A percentile compares a stretch with the other conserved stretches of the same genome.
These are phyloP conservation scores for Spodoptera litura DNA, from an alignment of 1,140 invertebrate genomes.

Conservation along the genomic window DNA sequence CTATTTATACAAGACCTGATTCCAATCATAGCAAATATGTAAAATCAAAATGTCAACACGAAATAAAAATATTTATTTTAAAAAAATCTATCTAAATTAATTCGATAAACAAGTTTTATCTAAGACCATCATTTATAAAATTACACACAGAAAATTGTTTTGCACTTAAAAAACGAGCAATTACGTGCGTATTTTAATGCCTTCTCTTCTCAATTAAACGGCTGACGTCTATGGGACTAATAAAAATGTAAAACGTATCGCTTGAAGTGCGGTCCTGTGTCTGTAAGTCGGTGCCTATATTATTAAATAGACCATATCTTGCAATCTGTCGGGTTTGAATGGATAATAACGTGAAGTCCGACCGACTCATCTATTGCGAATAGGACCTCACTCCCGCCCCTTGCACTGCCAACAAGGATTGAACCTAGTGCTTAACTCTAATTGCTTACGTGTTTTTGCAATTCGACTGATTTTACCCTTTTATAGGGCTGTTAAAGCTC, in stretches of 20 bases:
- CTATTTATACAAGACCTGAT: slow-evolving; percentile 11
- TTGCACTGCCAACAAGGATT: slow-evolving; percentile 60
- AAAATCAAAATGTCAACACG: neutral
- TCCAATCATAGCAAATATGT: neutral
- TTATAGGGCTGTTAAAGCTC: slow-evolving; percentile 51
- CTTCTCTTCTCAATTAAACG: slow-evolving; percentile 15
- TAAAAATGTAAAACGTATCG: slow-evolving; percentile 22
- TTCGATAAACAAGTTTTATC: neutral
- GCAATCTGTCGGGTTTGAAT: slow-evolving; percentile 70
- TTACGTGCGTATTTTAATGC: neutral
- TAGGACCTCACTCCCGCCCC: slow-evolving; percentile 61
- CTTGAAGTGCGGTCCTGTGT: slow-evolving; percentile 17
- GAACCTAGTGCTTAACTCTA: slow-evolving; percentile 63
- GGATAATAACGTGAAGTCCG: slow-evolving; percentile 65
- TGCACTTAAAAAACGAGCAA: neutral
- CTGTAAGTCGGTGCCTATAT: slow-evolving; percentile 56
- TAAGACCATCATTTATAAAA: neutral
- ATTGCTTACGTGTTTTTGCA: slow-evolving; percentile 65
- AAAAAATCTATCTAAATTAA: slow-evolving; percentile 8
- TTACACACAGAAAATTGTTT: slow-evolving; percentile 5
- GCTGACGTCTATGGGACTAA: neutral
- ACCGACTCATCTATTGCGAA: slow-evolving; percentile 63
- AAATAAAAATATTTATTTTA: slow-evolving; percentile 3
- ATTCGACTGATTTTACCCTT: slow-evolving; percentile 55
- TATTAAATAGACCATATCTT: slow-evolving; percentile 72